A percentile compares a stretch with the other conserved stretches of the same genome.
phyloP scores from a whole-genome alignment of 2,113 vertebrate genomes.

The Aspiorhynchus laticeps region DNA sequence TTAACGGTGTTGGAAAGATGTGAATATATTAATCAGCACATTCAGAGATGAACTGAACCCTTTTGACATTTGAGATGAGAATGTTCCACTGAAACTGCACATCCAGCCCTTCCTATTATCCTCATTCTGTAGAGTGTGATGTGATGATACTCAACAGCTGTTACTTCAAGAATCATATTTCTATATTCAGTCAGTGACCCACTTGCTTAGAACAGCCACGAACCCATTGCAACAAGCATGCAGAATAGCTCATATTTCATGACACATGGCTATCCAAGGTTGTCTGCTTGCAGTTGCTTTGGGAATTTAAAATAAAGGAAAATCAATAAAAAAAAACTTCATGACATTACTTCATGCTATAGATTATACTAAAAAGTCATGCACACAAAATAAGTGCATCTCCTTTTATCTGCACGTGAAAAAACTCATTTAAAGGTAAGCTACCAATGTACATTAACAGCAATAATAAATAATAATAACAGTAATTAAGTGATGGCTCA shows the following conservation, averaged over 20 bases:
- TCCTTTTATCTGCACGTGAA: too few relatives aligned
- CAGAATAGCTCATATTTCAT: slow-evolving; percentile 3
- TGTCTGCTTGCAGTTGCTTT: neutral
- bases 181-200: slow-evolving; percentile 29
- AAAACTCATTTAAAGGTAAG: too few relatives aligned
- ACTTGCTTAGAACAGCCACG: slow-evolving; percentile 1
- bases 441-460: neutral
- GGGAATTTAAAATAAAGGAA: neutral
- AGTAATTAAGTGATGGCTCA: neutral
- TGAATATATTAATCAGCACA: neutral
- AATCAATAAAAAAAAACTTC: too few relatives aligned
- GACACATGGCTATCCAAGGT: neutral
- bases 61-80: slow-evolving; percentile 18
- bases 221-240: neutral
- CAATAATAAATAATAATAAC: neutral
- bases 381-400: neutral
- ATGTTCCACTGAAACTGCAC: neutral
- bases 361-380: neutral
- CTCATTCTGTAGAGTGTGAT: neutral
- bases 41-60: neutral
- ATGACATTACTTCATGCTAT: too few relatives aligned
- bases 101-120: neutral
- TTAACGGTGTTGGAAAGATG: neutral
- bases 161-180: slow-evolving; percentile 25
- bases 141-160: slow-evolving; percentile 4